Evolutionary conservation across 2,113 vertebrate genomes (phyloP).

Genomic region (Bubo bubo): DNA sequence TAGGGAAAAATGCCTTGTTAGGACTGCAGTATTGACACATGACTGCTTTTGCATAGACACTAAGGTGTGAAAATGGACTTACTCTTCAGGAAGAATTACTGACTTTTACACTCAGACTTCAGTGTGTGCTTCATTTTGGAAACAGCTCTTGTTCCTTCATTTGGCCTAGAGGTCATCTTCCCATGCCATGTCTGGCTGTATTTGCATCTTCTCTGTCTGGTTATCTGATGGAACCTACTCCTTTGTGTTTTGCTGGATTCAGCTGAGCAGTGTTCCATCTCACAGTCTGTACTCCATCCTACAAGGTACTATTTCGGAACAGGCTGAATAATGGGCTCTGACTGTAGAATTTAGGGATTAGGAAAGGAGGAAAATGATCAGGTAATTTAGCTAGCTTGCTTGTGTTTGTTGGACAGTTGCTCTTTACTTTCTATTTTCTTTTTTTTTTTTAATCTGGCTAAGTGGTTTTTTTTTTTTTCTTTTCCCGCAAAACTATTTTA

Average conservation of each 20-base stretch:
- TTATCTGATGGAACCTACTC: slow-evolving; percentile 19
- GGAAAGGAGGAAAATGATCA: background rate
- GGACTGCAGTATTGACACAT: background rate
- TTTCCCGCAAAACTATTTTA: background rate
- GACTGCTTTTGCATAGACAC: background rate
- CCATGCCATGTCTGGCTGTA: background rate
- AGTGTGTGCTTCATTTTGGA: background rate
- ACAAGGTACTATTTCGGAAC: slow-evolving; percentile 6
- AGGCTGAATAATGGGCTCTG: background rate
- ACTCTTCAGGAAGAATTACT: background rate
- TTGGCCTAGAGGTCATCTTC: slow-evolving; percentile 11
- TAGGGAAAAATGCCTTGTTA: background rate
- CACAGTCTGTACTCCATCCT: background rate
- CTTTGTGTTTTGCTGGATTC: slow-evolving; percentile 3
- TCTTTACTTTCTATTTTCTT: background rate
- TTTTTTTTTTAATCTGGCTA: background rate
- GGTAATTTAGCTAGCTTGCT: background rate
- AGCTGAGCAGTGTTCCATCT: background rate
- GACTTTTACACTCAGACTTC: background rate
- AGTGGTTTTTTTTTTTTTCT: background rate
- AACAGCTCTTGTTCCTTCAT: background rate
- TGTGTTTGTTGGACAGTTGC: background rate
- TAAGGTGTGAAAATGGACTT: background rate
- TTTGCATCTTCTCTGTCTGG: background rate
- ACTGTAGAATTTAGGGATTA: background rate